Evolutionary conservation across 2,888 invertebrate genomes (phyloP).

Genomic region (Drosophila prolongata): DNA sequence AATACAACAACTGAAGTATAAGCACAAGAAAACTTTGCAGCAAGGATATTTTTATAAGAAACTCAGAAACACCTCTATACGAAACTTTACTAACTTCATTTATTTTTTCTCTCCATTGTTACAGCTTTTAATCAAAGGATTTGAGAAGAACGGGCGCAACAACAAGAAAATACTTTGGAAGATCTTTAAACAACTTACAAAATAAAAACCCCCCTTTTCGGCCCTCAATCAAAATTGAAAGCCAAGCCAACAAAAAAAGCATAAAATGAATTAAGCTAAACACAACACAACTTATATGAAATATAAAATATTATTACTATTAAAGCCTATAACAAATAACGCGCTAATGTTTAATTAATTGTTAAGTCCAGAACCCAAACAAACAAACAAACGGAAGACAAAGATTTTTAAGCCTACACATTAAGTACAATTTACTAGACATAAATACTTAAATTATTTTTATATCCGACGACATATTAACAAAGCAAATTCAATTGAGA

Average conservation of each 20-base stretch:
- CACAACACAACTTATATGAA: constrained; percentile 40
- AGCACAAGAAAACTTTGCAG: constrained; percentile 20
- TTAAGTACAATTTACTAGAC: constrained; percentile 61
- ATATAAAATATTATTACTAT: constrained; percentile 49
- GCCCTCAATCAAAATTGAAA: constrained; percentile 64
- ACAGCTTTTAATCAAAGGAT: constrained; percentile 69
- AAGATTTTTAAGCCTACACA: constrained; percentile 71
- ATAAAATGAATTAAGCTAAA: constrained; percentile 45
- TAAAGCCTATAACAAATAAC: constrained; percentile 56
- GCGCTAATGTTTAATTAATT: constrained; percentile 78
- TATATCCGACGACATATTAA: constrained; percentile 64
- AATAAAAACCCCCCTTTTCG: constrained; percentile 44
- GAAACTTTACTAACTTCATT: background rate
- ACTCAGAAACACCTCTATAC: background rate
- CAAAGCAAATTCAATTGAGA: constrained; percentile 51
- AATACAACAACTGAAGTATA: constrained; percentile 13
- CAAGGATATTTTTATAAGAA: constrained; percentile 27
- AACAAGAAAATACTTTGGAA: constrained; percentile 40
- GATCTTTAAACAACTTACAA: constrained; percentile 31
- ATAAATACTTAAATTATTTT: constrained; percentile 53
- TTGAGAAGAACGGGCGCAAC: constrained; percentile 53
- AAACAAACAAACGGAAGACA: constrained; percentile 84
- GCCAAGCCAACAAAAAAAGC: constrained; percentile 49
- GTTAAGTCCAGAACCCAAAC: constrained; percentile 80
- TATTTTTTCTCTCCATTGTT: constrained; percentile 15